Conservation (phyloP, 2,888 invertebrate species). For the Perizoma flavofasciatum region DNA sequence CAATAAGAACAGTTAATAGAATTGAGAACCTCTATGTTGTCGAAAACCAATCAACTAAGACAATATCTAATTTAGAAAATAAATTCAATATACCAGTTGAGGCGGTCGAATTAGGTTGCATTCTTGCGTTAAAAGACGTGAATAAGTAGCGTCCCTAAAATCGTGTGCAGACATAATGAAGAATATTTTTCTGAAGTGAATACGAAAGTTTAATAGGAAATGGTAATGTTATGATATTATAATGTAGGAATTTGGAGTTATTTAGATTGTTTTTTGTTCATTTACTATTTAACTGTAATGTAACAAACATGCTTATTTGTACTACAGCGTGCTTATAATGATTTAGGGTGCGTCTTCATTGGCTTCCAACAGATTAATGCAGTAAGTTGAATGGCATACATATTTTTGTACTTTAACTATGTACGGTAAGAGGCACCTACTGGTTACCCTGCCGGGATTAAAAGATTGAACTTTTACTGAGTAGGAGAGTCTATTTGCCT, state of each 20-base stretch:
- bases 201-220: constrained; percentile 33
- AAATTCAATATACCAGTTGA: no score
- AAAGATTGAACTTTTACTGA: no score
- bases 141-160: constrained; percentile 32
- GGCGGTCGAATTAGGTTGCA: no score
- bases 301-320: constrained; percentile 37
- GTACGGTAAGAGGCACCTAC: background rate
- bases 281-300: constrained; percentile 30
- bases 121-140: background rate
- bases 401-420: constrained; percentile 3
- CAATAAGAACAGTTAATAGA: no score
- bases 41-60: no score
- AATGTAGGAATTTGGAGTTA: constrained; percentile 38
- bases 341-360: constrained; percentile 34
- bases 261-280: constrained; percentile 31
- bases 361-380: constrained; percentile 15
- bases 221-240: constrained; percentile 37
- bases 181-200: constrained; percentile 38
- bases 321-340: constrained; percentile 35
- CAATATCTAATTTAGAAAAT: no score
- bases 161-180: constrained; percentile 30
- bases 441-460: no score
- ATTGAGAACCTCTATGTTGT: no score
- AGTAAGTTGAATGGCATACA: constrained; percentile 5
- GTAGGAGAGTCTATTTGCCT: no score